Evolutionary conservation across 1,140 invertebrate species (phyloP).

Genomic region (Drosophila littoralis): DNA sequence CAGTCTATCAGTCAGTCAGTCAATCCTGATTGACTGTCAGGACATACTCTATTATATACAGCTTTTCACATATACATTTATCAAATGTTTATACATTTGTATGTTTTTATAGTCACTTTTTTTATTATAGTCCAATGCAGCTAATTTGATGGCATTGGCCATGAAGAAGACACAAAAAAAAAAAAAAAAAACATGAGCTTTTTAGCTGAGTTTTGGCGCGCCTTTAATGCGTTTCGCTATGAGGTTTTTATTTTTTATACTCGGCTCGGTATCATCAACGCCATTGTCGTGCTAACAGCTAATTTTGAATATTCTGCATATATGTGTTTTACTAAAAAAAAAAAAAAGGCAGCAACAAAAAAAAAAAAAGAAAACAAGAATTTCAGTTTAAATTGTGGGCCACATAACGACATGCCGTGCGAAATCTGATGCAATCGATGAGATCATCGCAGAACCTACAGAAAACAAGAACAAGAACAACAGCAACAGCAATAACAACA

Average conservation of each 20-base stretch:
- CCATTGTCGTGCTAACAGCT: slow-evolving; percentile 65
- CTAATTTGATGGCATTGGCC: slow-evolving; percentile 64
- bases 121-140: slow-evolving; percentile 44
- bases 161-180: slow-evolving; percentile 25
- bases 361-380: slow-evolving; percentile 51
- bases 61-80: not conserved
- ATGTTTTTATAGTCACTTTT: slow-evolving; percentile 30
- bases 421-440: slow-evolving; percentile 82
- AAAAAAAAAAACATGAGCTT: not conserved
- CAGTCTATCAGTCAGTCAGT: too few species aligned
- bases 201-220: slow-evolving; percentile 27
- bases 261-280: slow-evolving; percentile 12
- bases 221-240: slow-evolving; percentile 56
- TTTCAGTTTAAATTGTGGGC: slow-evolving; percentile 62
- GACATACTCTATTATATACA: too few species aligned
- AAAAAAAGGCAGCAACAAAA: slow-evolving; percentile 24
- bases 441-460: slow-evolving; percentile 67
- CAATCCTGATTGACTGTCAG: too few species aligned
- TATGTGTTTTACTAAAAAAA: slow-evolving; percentile 62
- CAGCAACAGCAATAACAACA: not conserved
- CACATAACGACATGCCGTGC: slow-evolving; percentile 76
- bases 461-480: slow-evolving; percentile 40
- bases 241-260: slow-evolving; percentile 21
- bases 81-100: not conserved
- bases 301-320: slow-evolving; percentile 77